phyloP scores from a whole-genome alignment of 2,797 vertebrate species.

The Avahi laniger region DNA sequence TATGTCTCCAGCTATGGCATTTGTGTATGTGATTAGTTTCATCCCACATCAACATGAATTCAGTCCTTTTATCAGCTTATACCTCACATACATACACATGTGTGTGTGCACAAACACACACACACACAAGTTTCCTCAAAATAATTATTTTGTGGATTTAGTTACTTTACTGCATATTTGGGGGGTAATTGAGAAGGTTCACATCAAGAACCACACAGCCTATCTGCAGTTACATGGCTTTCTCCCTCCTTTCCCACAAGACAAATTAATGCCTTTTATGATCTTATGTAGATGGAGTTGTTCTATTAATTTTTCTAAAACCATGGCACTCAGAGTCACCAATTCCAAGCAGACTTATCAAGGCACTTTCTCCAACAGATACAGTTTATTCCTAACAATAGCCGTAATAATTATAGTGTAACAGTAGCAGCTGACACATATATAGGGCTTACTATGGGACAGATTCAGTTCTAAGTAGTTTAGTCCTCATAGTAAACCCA shows the following conservation, averaged over 20 bases:
- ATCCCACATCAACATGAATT: background rate
- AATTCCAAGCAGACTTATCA: background rate
- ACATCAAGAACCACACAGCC: background rate
- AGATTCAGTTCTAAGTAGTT: constrained; percentile 18
- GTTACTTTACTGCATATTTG: background rate
- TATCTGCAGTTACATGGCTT: background rate
- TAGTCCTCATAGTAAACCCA: background rate
- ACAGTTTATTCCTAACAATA: background rate
- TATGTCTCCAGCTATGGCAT: background rate
- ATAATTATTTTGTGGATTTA: background rate
- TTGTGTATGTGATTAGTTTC: background rate
- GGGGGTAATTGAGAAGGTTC: background rate
- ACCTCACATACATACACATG: background rate
- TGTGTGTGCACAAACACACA: background rate
- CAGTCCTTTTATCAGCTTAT: background rate
- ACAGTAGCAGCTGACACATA: background rate
- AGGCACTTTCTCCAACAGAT: constrained; percentile 4
- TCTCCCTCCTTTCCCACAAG: background rate
- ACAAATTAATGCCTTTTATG: constrained; percentile 41
- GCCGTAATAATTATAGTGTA: background rate
- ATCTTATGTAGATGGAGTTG: background rate
- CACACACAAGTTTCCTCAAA: background rate
- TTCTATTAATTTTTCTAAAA: constrained; percentile 35
- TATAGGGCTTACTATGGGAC: background rate
- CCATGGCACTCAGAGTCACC: background rate